A percentile compares a stretch with the other conserved stretches of the same genome.
phyloP scores from a whole-genome alignment of 2,888 invertebrate genomes.

The Drosophila acutilabella region DNA sequence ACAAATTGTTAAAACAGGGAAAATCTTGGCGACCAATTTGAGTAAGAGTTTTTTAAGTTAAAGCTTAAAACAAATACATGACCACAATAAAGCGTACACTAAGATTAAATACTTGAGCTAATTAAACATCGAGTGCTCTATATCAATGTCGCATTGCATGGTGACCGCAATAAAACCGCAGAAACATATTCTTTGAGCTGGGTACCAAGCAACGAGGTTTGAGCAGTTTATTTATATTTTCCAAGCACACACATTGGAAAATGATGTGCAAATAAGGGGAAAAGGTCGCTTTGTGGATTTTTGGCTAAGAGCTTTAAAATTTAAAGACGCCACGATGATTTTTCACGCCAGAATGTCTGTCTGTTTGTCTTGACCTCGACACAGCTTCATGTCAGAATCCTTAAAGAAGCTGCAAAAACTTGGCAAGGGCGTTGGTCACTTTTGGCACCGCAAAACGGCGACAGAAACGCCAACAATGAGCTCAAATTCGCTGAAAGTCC shows the following conservation, averaged over 20 bases:
- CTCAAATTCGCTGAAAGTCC: conserved; percentile 10
- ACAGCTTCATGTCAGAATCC: conserved; percentile 1
- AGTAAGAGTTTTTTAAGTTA: not conserved
- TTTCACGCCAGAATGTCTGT: not conserved
- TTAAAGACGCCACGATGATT: conserved; percentile 1
- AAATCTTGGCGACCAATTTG: not conserved
- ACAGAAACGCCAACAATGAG: conserved; percentile 10
- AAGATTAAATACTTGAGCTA: conserved; percentile 69
- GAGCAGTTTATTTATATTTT: conserved; percentile 40
- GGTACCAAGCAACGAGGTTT: conserved; percentile 7
- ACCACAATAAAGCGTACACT: conserved; percentile 70
- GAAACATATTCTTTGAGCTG: conserved; percentile 47
- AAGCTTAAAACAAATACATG: conserved; percentile 1
- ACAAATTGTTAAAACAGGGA: not conserved
- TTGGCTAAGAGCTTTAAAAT: not conserved
- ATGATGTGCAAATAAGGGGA: not conserved
- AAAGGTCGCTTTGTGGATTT: not conserved
- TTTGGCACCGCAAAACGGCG: conserved; percentile 21
- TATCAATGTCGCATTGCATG: not conserved
- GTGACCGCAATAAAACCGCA: conserved; percentile 57
- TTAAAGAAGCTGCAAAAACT: conserved; percentile 15
- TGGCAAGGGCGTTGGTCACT: conserved; percentile 25
- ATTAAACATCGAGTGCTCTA: conserved; percentile 60
- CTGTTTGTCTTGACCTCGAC: conserved; percentile 2
- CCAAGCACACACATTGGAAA: conserved; percentile 56